A percentile compares a stretch with the other conserved stretches of the same genome.
Evolutionary conservation across 2,888 invertebrate species (phyloP).

Genomic region (Craniophora ligustri): DNA sequence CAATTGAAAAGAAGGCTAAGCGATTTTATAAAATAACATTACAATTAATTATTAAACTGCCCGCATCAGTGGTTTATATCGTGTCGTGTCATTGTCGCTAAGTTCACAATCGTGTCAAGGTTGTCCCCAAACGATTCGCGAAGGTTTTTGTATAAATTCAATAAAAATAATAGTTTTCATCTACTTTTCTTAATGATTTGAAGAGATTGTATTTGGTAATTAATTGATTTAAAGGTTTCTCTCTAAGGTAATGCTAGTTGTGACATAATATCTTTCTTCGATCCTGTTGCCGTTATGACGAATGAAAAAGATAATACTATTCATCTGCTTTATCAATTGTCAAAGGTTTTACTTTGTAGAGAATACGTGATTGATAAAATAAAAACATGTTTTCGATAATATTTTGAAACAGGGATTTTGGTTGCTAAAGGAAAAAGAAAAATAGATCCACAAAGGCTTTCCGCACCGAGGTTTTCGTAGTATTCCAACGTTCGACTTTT

Average conservation of each 20-base stretch:
- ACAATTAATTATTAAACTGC: slow-evolving; percentile 64
- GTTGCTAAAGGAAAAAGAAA: too few species aligned
- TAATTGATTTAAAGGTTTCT: neutral
- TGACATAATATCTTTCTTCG: too few species aligned
- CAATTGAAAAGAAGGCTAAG: slow-evolving; percentile 44
- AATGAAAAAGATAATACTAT: too few species aligned
- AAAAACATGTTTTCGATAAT: neutral
- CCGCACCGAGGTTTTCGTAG: neutral
- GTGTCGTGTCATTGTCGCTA: slow-evolving; percentile 72
- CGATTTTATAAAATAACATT: slow-evolving; percentile 32
- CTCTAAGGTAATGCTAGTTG: too few species aligned
- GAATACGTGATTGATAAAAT: neutral
- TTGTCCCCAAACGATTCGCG: slow-evolving; percentile 64
- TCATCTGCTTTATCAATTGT: too few species aligned
- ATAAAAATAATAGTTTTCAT: slow-evolving; percentile 1
- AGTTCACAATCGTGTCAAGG: slow-evolving; percentile 82
- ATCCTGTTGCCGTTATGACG: too few species aligned
- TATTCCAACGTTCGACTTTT: slow-evolving; percentile 3
- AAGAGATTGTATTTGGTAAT: neutral
- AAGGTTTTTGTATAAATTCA: slow-evolving; percentile 68
- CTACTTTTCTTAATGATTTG: neutral
- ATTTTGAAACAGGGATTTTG: neutral
- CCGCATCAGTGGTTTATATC: slow-evolving; percentile 78
- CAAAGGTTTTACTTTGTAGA: neutral
- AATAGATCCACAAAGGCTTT: too few species aligned